These are phyloP conservation scores for Diadophis punctatus DNA, from an alignment of 2,113 vertebrate genomes.

Conservation along the genomic window DNA sequence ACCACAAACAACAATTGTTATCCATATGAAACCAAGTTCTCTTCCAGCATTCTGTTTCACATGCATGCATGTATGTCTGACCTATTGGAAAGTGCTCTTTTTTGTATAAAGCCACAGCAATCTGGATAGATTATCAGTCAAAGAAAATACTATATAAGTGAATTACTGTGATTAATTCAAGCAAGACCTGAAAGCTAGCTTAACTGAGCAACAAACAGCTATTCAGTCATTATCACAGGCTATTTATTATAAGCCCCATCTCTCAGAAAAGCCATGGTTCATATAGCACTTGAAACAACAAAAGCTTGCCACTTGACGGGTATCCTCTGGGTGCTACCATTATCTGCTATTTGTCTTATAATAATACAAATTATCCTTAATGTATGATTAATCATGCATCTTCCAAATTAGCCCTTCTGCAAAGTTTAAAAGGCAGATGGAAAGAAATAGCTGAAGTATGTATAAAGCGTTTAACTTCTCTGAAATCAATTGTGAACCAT, in stretches of 20 bases:
- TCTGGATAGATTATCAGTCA: conserved; percentile 19
- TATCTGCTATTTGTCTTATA: conserved; percentile 22
- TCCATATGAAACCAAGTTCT: not conserved
- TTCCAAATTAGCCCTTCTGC: conserved; percentile 41
- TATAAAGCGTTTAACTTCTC: conserved; percentile 25
- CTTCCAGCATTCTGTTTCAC: not conserved
- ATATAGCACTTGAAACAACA: conserved; percentile 24
- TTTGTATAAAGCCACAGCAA: not conserved
- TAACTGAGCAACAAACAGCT: conserved; percentile 3
- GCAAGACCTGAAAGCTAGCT: conserved; percentile 32
- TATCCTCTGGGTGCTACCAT: conserved; percentile 18
- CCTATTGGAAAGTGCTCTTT: not conserved
- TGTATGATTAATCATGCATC: conserved; percentile 39
- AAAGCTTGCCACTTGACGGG: conserved; percentile 21
- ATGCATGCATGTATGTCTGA: not conserved
- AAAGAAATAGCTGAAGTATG: not conserved
- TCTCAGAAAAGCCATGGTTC: conserved; percentile 14
- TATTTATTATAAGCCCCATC: conserved; percentile 21
- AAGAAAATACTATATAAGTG: conserved; percentile 28
- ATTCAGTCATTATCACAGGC: not conserved
- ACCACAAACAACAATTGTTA: not conserved
- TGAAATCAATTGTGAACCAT: conserved; percentile 36
- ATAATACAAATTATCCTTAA: conserved; percentile 23
- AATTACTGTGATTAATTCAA: conserved; percentile 43
- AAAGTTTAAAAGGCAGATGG: conserved; percentile 36